phyloP scores from a whole-genome alignment of 2,888 invertebrate genomes.

The Leptopilina drosophilae region DNA sequence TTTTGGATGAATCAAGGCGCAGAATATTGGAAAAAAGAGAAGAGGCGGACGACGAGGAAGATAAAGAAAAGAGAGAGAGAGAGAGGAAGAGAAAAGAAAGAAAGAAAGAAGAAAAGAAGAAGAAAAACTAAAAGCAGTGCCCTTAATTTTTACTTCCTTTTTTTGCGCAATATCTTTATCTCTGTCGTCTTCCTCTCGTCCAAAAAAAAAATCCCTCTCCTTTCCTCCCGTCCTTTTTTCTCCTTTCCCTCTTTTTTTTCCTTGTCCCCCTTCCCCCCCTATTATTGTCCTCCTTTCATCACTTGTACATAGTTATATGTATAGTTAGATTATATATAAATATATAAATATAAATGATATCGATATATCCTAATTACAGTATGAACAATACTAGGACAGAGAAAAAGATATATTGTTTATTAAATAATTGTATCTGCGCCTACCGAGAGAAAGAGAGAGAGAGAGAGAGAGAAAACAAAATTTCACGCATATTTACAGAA shows the following conservation, averaged over 20 bases:
- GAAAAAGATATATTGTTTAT: constrained; percentile 54
- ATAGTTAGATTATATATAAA: constrained; percentile 74
- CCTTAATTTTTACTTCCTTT: constrained; percentile 5
- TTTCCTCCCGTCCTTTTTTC: constrained; percentile 14
- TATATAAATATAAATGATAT: constrained; percentile 60
- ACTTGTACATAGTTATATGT: constrained; percentile 77
- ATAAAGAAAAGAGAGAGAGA: constrained; percentile 15
- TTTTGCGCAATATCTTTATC: constrained; percentile 39
- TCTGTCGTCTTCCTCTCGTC: constrained; percentile 32
- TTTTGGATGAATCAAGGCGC: constrained; percentile 38
- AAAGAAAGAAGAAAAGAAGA: constrained; percentile 2
- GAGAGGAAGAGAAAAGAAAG: constrained; percentile 11
- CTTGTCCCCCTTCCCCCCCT: constrained; percentile 45
- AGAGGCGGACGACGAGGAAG: constrained; percentile 33
- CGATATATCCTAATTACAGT: constrained; percentile 57
- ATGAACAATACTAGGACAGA: constrained; percentile 60
- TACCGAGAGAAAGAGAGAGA: constrained; percentile 34
- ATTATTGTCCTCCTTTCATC: constrained; percentile 54
- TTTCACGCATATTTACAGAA: constrained; percentile 42
- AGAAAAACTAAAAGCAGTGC: constrained; percentile 29
- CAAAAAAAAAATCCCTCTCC: constrained; percentile 29
- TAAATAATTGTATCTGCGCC: constrained; percentile 43
- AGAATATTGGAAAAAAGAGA: constrained; percentile 44
- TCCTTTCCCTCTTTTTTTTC: constrained; percentile 36
- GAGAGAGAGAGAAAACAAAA: neutral